These are phyloP conservation scores for Tricholauxania praeusta DNA, from an alignment of 2,888 invertebrate genomes.

Conservation along the genomic window DNA sequence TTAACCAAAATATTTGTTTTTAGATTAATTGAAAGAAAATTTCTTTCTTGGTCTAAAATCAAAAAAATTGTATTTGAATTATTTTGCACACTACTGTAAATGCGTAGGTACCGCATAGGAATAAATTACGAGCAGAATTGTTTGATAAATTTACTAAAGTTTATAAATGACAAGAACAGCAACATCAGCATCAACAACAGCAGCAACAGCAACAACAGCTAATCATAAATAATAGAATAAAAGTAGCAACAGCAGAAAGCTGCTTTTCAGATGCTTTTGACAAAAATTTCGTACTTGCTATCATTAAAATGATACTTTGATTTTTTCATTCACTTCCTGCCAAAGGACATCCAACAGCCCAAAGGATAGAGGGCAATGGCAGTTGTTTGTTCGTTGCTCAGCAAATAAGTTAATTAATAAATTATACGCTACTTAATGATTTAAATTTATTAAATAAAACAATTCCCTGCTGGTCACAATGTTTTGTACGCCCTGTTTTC, in stretches of 20 bases:
- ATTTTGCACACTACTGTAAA: too few species aligned
- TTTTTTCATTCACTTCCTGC: background rate
- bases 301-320: constrained; percentile 3
- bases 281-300: too few species aligned
- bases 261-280: too few species aligned
- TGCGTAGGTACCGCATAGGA: too few species aligned
- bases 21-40: too few species aligned
- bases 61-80: too few species aligned
- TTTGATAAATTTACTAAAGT: background rate
- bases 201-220: background rate
- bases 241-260: too few species aligned
- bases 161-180: constrained; percentile 20
- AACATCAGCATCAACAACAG: constrained; percentile 9
- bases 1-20: too few species aligned
- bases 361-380: background rate
- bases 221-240: background rate
- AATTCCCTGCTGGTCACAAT: background rate
- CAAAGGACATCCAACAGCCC: background rate
- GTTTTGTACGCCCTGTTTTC: background rate
- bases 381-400: constrained; percentile 3
- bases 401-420: constrained; percentile 24
- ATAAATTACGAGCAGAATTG: background rate
- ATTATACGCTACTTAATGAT: constrained; percentile 20
- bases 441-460: constrained; percentile 22
- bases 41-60: too few species aligned